These are phyloP conservation scores for Coboldia fuscipes DNA, from an alignment of 1,140 invertebrate species.

Conservation along the genomic window DNA sequence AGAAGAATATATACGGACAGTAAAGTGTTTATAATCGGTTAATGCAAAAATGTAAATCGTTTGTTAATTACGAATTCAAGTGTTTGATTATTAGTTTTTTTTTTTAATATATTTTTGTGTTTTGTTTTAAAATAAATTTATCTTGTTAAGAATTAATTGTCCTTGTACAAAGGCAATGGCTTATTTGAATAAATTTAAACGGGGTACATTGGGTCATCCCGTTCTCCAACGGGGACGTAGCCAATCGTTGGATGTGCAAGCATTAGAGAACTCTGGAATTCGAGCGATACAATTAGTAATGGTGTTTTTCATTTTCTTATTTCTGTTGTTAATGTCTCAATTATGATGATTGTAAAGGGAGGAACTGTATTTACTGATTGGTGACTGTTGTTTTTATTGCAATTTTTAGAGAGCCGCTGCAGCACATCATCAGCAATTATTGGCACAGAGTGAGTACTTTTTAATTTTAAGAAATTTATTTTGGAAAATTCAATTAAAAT, in stretches of 20 bases:
- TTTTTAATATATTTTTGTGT: too few species aligned
- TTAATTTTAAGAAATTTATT: constrained; percentile 1
- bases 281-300: constrained; percentile 29
- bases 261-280: constrained; percentile 46
- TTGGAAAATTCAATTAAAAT: too few species aligned
- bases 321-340: not conserved
- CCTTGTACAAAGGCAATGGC: constrained; percentile 52
- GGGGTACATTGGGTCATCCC: constrained; percentile 30
- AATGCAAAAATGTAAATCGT: too few species aligned
- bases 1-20: too few species aligned
- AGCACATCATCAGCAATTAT: constrained; percentile 34
- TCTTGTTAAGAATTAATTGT: too few species aligned
- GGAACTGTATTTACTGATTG: too few species aligned
- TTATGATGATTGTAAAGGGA: not conserved
- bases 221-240: constrained; percentile 26
- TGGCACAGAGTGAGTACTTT: constrained; percentile 32
- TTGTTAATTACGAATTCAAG: too few species aligned
- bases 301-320: not conserved
- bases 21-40: too few species aligned
- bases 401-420: constrained; percentile 37
- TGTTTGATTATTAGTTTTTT: too few species aligned
- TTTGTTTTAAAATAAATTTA: too few species aligned
- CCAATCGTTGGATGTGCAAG: constrained; percentile 51
- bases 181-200: constrained; percentile 35
- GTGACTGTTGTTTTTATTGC: constrained; percentile 13